Conservation (phyloP, 2,797 vertebrate genomes). For the Anguilla marmorata region DNA sequence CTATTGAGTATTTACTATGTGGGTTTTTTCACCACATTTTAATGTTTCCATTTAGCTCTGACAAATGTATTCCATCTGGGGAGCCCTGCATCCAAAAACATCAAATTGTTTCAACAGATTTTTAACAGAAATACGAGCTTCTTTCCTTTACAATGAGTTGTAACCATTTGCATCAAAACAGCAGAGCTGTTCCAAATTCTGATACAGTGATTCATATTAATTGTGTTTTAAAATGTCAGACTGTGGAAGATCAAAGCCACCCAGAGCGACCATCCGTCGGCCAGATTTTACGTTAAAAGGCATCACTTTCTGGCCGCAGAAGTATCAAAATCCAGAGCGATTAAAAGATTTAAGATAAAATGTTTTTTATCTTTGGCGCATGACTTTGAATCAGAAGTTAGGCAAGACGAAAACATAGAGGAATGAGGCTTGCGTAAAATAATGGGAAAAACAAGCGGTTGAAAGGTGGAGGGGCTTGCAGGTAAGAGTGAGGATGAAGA, state of each 20-base stretch:
- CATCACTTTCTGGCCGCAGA: not conserved
- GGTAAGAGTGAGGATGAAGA: not conserved
- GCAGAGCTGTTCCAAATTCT: not conserved
- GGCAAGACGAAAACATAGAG: not conserved
- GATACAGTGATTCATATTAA: constrained; percentile 5
- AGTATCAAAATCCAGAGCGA: not conserved
- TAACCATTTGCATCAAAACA: constrained; percentile 11
- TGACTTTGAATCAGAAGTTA: not conserved
- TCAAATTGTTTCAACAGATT: constrained; percentile 19
- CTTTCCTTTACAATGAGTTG: not conserved
- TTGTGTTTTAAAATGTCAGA: not conserved
- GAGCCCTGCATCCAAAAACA: constrained; percentile 2
- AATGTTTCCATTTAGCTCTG: not conserved
- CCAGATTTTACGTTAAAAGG: not conserved
- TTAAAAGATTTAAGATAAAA: not conserved
- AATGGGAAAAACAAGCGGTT: not conserved
- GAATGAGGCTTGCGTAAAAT: not conserved
- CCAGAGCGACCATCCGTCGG: not conserved
- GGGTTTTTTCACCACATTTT: not conserved
- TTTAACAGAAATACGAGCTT: constrained; percentile 3
- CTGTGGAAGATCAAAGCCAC: not conserved
- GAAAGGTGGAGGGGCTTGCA: not conserved
- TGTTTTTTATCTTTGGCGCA: constrained; percentile 3
- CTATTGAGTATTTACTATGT: not conserved
- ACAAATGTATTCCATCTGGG: not conserved